Conservation (phyloP, 1,140 invertebrate species). For the Heliconius himera region DNA sequence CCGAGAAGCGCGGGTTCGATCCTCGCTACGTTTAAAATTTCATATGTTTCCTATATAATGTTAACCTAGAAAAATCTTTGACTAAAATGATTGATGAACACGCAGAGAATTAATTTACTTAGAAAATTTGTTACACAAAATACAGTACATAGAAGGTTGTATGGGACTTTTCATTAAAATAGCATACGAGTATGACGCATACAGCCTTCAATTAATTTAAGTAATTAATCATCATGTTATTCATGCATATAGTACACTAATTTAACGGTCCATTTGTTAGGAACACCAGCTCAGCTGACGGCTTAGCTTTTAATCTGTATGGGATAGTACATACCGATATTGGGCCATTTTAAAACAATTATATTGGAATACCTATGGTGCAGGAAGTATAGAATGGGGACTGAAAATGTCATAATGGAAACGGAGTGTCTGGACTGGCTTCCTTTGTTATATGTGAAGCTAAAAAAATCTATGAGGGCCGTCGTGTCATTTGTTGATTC, state of each 20-base stretch:
- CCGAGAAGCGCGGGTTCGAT: no score
- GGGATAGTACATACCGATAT: slow-evolving; percentile 2
- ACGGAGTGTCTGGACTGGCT: no score
- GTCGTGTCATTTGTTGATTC: no score
- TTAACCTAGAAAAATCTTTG: no score
- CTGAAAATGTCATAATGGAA: no score
- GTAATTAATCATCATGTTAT: slow-evolving; percentile 17
- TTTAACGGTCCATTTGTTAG: slow-evolving; percentile 25
- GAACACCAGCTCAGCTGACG: slow-evolving; percentile 4
- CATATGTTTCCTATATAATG: no score
- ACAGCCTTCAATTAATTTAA: slow-evolving; percentile 14
- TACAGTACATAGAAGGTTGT: neutral
- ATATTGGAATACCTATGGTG: neutral
- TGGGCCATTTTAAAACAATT: neutral
- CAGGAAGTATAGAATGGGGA: no score
- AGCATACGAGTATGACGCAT: neutral
- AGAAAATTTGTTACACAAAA: neutral
- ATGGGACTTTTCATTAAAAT: slow-evolving; percentile 11
- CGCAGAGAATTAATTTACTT: neutral
- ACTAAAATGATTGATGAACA: neutral
- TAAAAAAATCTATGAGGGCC: no score
- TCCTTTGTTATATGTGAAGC: no score
- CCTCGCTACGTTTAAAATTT: no score
- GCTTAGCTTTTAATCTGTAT: slow-evolving; percentile 17
- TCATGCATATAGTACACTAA: slow-evolving; percentile 13